Percentiles rank a stretch among this genome's conserved stretches.
These are phyloP conservation scores for Saturnia japonica DNA, from an alignment of 2,888 invertebrate genomes.

Conservation along the genomic window DNA sequence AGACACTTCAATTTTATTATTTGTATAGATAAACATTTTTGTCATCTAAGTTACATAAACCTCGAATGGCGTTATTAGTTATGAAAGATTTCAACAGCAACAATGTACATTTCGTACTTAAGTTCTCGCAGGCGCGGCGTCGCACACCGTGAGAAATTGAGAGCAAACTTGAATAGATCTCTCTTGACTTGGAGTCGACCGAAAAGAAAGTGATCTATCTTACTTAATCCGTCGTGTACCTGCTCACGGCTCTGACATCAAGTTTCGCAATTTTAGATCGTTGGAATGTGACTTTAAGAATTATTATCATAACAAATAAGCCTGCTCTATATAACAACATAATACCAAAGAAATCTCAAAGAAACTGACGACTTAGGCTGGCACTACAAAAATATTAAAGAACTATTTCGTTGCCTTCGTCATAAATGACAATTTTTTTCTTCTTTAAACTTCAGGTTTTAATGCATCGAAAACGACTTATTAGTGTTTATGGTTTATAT, in stretches of 20 bases:
- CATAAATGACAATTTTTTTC: too few species aligned
- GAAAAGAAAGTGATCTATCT: constrained; percentile 69
- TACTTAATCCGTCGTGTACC: constrained; percentile 56
- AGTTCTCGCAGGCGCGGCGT: constrained; percentile 30
- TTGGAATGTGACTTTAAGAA: constrained; percentile 25
- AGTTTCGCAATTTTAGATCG: constrained; percentile 49
- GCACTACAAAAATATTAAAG: too few species aligned
- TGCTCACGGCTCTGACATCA: constrained; percentile 40
- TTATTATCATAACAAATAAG: constrained; percentile 12
- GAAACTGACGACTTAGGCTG: too few species aligned
- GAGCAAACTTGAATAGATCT: constrained; percentile 54
- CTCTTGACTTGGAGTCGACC: constrained; percentile 41
- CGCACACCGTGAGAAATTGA: constrained; percentile 43
- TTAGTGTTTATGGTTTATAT: too few species aligned
- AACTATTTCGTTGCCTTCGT: too few species aligned
- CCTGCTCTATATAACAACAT: background rate
- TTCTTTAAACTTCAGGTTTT: too few species aligned
- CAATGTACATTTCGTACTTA: constrained; percentile 33
- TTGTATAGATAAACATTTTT: constrained; percentile 11
- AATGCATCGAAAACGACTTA: too few species aligned
- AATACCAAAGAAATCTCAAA: background rate
- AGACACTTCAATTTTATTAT: too few species aligned
- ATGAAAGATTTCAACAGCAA: constrained; percentile 23
- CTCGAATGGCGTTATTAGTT: constrained; percentile 17
- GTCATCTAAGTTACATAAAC: constrained; percentile 18